Base-by-base conservation (phyloP, 1,140 invertebrate species). In the Drosophila ficusphila region DNA sequence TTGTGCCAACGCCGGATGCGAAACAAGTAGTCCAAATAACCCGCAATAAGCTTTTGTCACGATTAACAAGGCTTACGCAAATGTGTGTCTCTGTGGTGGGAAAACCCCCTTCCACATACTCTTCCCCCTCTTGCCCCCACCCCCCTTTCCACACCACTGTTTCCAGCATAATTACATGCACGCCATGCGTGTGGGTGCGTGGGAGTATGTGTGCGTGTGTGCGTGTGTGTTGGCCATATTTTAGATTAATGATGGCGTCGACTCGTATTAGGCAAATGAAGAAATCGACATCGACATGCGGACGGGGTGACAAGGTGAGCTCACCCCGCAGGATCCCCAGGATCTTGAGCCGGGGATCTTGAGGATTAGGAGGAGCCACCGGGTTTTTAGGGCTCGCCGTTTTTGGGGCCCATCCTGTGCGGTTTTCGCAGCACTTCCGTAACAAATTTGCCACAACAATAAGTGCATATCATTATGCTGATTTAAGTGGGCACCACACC, bases 21-120 rank as follows among this genome's bases (percentile, higher is more conserved):
- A 85, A 85, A 85, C 81, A 85, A 85, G 81, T 85, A 86, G 81
- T 86, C 81, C 76, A 85, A 85, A 85, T 85, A 85, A 85, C 82
- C 81, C 81, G 81, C 81, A 85, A 85, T 85, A 85, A 85, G 81
- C 81, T 85, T 85, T 85, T 85, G 81, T 85, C 81, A 85, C 81
- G 81, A 85, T 85, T 85, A 85, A 85, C 81, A 85, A 81, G 81
- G 81, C 82, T 85, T 85, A 86, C 81, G 72, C 81, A 86, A 74
- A 85, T 81, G 64, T 61, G 54, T 46, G 57, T 62, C 48, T 68
- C 52, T 56, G 39, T 53, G 52, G 39, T 44, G 54, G 69, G 21
- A 23, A 41, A 8, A 27, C 27, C 27, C 18, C 16, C n/a, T 12
- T n/a, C n/a, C 21, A 11, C 29, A n/a, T n/a, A n/a, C 16, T 7